phyloP scores from a whole-genome alignment of 2,888 invertebrate genomes.

The Smittia sp. region DNA sequence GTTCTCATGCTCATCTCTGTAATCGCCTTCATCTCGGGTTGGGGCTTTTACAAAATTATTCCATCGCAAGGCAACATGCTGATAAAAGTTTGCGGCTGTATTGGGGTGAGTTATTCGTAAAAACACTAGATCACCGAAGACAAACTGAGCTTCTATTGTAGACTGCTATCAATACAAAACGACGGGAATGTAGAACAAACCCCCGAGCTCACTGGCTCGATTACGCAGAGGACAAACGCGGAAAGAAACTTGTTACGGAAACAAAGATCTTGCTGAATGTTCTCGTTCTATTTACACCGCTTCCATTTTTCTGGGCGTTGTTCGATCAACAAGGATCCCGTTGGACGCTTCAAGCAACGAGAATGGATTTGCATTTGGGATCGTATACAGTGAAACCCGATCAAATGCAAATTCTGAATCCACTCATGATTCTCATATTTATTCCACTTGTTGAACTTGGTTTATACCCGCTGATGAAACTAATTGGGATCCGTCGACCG shows the following conservation, averaged over 20 bases:
- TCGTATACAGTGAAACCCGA: slow-evolving; percentile 54
- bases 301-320: slow-evolving; percentile 95
- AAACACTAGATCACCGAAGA: neutral
- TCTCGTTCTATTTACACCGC: slow-evolving; percentile 78
- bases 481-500: slow-evolving; percentile 63
- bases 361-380: slow-evolving; percentile 55
- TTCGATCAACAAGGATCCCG: slow-evolving; percentile 94
- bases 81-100: slow-evolving; percentile 70
- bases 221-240: slow-evolving; percentile 77
- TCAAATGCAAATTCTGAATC: slow-evolving; percentile 59
- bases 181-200: slow-evolving; percentile 48
- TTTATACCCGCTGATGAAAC: slow-evolving; percentile 56
- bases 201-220: slow-evolving; percentile 83
- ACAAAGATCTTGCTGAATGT: slow-evolving; percentile 74
- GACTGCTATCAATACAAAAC: slow-evolving; percentile 56
- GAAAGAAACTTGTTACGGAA: slow-evolving; percentile 69
- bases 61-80: slow-evolving; percentile 82
- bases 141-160: slow-evolving; percentile 45
- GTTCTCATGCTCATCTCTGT: slow-evolving; percentile 79
- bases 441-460: slow-evolving; percentile 50
- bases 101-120: slow-evolving; percentile 64
- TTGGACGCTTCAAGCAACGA: slow-evolving; percentile 82
- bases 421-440: slow-evolving; percentile 53
- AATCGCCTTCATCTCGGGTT: slow-evolving; percentile 78
- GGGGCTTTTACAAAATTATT: slow-evolving; percentile 69